Evolutionary conservation across 1,140 invertebrate species (phyloP).

Genomic region (Venturia canescens): DNA sequence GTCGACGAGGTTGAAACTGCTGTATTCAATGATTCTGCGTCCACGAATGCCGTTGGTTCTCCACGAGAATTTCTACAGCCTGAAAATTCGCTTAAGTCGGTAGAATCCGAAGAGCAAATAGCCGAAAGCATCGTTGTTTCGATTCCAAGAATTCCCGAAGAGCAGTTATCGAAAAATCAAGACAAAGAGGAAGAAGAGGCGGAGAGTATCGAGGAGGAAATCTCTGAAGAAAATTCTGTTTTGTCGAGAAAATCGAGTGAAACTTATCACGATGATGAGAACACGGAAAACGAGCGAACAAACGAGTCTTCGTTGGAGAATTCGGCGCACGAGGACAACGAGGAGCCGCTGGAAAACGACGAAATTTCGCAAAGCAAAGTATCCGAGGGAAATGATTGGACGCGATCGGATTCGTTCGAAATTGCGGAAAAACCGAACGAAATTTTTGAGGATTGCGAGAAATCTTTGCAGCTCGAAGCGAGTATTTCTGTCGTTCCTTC

Average conservation of each 20-base stretch:
- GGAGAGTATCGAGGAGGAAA: conserved; percentile 29
- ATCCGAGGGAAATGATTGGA: conserved; percentile 58
- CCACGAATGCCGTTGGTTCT: too few species aligned
- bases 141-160: too few species aligned
- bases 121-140: too few species aligned
- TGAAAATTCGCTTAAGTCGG: too few species aligned
- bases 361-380: conserved; percentile 10
- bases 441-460: not conserved
- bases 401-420: conserved; percentile 64
- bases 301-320: conserved; percentile 13
- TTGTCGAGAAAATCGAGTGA: conserved; percentile 21
- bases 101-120: too few species aligned
- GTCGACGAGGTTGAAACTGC: too few species aligned
- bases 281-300: not conserved
- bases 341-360: conserved; percentile 1
- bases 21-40: too few species aligned
- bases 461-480: not conserved
- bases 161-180: not conserved
- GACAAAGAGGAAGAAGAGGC: not conserved
- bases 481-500: not conserved
- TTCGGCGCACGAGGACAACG: not conserved
- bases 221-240: conserved; percentile 11
- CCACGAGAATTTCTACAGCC: too few species aligned
- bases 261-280: conserved; percentile 6
- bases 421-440: conserved; percentile 23